Evolutionary conservation across 2,888 invertebrate genomes (phyloP), one percentile per base, ranked within the genome.

Genomic region (Lucinisca nassula): DNA sequence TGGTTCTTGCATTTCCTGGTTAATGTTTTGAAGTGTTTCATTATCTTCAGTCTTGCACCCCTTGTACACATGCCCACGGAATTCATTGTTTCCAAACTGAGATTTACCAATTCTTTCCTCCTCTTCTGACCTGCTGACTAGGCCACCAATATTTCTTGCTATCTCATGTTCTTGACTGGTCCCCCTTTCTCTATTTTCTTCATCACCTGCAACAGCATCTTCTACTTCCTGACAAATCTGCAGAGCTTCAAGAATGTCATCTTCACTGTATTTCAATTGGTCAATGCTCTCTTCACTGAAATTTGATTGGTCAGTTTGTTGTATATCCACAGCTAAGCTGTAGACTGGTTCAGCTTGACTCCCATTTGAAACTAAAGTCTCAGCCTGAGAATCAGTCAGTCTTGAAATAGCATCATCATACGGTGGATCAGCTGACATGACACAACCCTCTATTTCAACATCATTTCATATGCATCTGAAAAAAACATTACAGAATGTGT

Each of bases 341-440:
- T 67, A 67, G 32, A 67, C 35, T 10, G 30, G 67, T 14, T 67
- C 67, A 10, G 21, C 35, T 17, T 67, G 8, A 67, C 10, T 67
- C 35, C 24, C 30, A 1, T 10, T 21, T 67, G 67, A 67, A 10
- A 17, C 3, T 30, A 1, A 17, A 67, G 67, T 8, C 32, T 12
- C n/a, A 17, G 1, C 6, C 35, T 35, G 67, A 35, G 67, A 67
- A 67, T 35, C 67, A 67, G 32, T 35, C 35, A 35, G 12, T 21
- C 32, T 67, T 32, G 67, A 67, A 35, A 67, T 67, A 21, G 67
- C 67, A 67, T 67, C 67, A 35, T 67, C 67, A 67, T 67, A 67
- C 0, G 30, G 30, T 17, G 35, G 35, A 10, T 67, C 67, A 35
- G 12, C 67, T 35, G 67, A 67, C 67, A 67, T 67, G 58, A 27